Evolutionary conservation across 2,888 invertebrate species (phyloP).

Genomic region (Lordiphosa fenestrarum): DNA sequence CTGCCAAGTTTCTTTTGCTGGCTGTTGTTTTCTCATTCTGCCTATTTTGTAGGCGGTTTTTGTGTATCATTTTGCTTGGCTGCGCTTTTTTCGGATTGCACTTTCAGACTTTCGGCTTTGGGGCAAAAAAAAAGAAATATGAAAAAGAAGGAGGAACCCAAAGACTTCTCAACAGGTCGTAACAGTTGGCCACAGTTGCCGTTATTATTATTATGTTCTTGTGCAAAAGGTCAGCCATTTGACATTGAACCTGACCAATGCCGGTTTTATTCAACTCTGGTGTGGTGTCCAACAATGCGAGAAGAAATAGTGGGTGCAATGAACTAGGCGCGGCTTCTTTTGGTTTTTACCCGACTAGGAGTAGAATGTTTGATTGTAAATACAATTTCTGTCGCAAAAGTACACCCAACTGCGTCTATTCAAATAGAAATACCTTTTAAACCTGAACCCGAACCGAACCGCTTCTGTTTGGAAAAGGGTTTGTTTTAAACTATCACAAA

Average conservation of each 20-base stretch:
- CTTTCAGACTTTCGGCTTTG: conserved; percentile 23
- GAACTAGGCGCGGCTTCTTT: conserved; percentile 1
- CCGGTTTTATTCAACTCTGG: conserved; percentile 27
- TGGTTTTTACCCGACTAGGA: too few species aligned
- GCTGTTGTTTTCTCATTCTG: conserved; percentile 13
- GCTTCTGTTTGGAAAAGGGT: too few species aligned
- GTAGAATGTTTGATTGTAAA: too few species aligned
- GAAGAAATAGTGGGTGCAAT: neutral
- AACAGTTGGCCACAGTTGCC: conserved; percentile 20
- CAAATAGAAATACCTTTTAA: too few species aligned
- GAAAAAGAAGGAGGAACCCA: conserved; percentile 21
- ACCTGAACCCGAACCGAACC: too few species aligned
- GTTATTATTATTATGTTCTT: conserved; percentile 8
- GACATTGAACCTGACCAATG: conserved; percentile 53
- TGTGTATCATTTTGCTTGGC: conserved; percentile 37
- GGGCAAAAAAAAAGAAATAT: conserved; percentile 4
- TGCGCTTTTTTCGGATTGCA: conserved; percentile 50
- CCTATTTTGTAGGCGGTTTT: conserved; percentile 50
- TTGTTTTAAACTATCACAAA: too few species aligned
- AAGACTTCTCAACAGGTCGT: conserved; percentile 57
- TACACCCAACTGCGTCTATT: too few species aligned
- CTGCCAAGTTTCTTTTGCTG: conserved; percentile 10
- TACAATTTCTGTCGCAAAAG: too few species aligned
- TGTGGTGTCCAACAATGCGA: neutral
- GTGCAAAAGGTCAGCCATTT: conserved; percentile 53